Conservation (phyloP, 2,888 invertebrate species). For the Synergus laeviventris region DNA sequence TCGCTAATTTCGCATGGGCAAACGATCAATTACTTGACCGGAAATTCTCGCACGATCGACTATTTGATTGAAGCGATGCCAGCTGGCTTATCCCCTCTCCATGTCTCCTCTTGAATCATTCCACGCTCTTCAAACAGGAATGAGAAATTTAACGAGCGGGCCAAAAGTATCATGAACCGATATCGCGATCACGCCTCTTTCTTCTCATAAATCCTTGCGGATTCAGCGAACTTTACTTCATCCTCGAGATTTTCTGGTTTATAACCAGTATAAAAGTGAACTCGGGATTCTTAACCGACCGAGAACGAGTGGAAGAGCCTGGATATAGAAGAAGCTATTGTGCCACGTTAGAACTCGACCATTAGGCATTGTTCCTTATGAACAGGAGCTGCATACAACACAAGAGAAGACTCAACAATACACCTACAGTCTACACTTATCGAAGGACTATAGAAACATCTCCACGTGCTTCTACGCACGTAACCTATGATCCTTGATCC, state of each 20-base stretch:
- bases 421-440: not conserved
- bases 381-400: not conserved
- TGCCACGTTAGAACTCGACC: slow-evolving; percentile 40
- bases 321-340: slow-evolving; percentile 48
- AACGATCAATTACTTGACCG: slow-evolving; percentile 64
- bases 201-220: slow-evolving; percentile 49
- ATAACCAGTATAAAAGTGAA: slow-evolving; percentile 45
- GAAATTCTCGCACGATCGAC: slow-evolving; percentile 51
- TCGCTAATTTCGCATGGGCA: slow-evolving; percentile 59
- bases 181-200: slow-evolving; percentile 42
- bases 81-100: not conserved
- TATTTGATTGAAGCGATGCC: not conserved
- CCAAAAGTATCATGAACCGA: slow-evolving; percentile 31
- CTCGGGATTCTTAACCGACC: slow-evolving; percentile 33
- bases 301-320: slow-evolving; percentile 42
- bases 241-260: slow-evolving; percentile 44
- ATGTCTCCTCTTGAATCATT: not conserved
- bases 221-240: slow-evolving; percentile 37
- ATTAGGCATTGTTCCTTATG: slow-evolving; percentile 49
- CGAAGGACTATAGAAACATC: not conserved
- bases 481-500: not conserved
- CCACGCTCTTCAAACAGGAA: not conserved
- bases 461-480: slow-evolving; percentile 10
- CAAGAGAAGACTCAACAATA: not conserved
- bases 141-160: slow-evolving; percentile 14